phyloP scores from a whole-genome alignment of 2,113 vertebrate genomes.

The Grammomys dolichurus region DNA sequence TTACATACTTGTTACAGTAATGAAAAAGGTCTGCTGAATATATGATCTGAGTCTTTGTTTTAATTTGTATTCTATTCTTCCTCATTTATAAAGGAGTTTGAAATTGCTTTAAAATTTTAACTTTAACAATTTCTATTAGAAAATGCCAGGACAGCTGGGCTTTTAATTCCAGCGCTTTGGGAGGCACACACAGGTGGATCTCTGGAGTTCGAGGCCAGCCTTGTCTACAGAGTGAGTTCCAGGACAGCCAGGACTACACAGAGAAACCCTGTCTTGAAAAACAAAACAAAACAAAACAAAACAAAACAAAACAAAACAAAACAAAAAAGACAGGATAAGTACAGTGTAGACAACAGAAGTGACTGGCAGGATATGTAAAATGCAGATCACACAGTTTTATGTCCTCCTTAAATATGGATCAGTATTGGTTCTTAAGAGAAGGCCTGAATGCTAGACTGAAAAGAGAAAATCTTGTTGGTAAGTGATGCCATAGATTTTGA shows the following conservation, averaged over 20 bases:
- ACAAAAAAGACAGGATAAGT: background rate
- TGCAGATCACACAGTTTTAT: background rate
- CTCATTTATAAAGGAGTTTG: slow-evolving; percentile 53
- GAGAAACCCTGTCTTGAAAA: too few relatives aligned
- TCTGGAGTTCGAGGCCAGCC: too few relatives aligned
- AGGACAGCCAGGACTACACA: too few relatives aligned
- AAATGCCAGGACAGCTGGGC: background rate
- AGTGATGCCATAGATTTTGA: slow-evolving; percentile 22
- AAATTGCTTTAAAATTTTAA: slow-evolving; percentile 45
- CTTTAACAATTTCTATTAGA: slow-evolving; percentile 22
- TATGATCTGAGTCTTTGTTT: background rate
- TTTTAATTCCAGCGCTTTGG: too few relatives aligned
- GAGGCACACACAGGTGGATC: too few relatives aligned
- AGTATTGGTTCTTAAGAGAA: slow-evolving; percentile 31
- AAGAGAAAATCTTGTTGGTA: slow-evolving; percentile 19
- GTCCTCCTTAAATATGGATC: slow-evolving; percentile 40
- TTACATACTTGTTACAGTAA: background rate
- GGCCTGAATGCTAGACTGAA: slow-evolving; percentile 25
- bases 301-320: too few relatives aligned
- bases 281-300: too few relatives aligned
- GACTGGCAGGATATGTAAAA: slow-evolving; percentile 16
- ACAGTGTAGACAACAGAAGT: slow-evolving; percentile 43
- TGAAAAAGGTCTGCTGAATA: slow-evolving; percentile 11
- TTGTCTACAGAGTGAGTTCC: too few relatives aligned
- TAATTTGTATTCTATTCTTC: background rate